These are phyloP conservation scores for Halcyon leucocephala DNA, from an alignment of 2,797 vertebrate genomes.

Conservation along the genomic window DNA sequence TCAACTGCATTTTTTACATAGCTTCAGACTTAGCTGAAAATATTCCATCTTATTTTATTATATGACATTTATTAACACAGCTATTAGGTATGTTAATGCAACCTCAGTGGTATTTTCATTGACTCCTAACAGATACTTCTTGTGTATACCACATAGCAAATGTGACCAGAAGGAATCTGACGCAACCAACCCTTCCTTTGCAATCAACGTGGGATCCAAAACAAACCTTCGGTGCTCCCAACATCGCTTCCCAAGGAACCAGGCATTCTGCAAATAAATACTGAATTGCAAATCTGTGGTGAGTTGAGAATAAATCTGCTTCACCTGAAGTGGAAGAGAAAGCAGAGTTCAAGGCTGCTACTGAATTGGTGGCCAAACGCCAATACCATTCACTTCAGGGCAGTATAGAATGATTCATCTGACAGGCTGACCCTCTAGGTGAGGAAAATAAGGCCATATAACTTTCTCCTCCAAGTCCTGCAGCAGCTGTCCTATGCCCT, in stretches of 20 bases:
- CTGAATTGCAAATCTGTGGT: constrained; percentile 23
- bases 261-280: constrained; percentile 63
- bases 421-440: not conserved
- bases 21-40: constrained; percentile 22
- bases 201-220: constrained; percentile 13
- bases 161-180: constrained; percentile 31
- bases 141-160: constrained; percentile 25
- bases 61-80: constrained; percentile 66
- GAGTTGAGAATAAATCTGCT: constrained; percentile 54
- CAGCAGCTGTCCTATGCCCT: not conserved
- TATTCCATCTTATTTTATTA: constrained; percentile 46
- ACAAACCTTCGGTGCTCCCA: constrained; percentile 10
- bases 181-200: constrained; percentile 16
- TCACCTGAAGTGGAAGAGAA: constrained; percentile 49
- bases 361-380: constrained; percentile 54
- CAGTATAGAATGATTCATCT: constrained; percentile 44
- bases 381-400: constrained; percentile 14
- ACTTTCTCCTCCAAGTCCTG: not conserved
- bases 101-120: constrained; percentile 61
- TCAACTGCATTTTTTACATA: not conserved
- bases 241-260: not conserved
- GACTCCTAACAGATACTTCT: constrained; percentile 65
- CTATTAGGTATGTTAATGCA: constrained; percentile 69
- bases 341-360: constrained; percentile 59
- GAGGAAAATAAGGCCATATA: not conserved